A percentile compares a stretch with the other conserved stretches of the same genome.
Conservation (phyloP, 2,797 vertebrate genomes). For the Morelia viridis region DNA sequence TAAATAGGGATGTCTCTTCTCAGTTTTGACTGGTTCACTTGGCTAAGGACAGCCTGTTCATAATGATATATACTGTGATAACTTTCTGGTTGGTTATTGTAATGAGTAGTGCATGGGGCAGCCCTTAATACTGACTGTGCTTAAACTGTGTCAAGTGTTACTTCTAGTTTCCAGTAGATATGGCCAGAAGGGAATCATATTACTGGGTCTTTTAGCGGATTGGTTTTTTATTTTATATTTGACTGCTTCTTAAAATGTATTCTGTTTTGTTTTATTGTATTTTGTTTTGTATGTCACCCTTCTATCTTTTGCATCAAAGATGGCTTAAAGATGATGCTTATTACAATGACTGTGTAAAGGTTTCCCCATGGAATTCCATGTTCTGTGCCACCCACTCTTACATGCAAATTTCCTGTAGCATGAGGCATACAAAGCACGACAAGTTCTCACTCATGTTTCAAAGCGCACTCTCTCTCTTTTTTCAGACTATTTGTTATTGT, state of each 20-base stretch:
- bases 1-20: neutral
- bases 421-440: slow-evolving; percentile 85
- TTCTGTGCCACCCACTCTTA: slow-evolving; percentile 59
- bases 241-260: neutral
- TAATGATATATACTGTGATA: neutral
- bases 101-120: neutral
- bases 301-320: neutral
- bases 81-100: neutral
- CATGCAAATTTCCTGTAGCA: slow-evolving; percentile 71
- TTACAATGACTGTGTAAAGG: slow-evolving; percentile 46
- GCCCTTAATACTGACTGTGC: neutral
- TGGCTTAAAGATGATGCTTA: neutral
- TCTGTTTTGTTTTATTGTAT: neutral
- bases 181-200: neutral
- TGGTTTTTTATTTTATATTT: neutral
- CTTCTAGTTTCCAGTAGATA: neutral
- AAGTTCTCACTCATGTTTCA: slow-evolving; percentile 88
- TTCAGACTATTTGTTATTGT: slow-evolving; percentile 94
- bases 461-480: slow-evolving; percentile 73
- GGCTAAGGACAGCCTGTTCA: neutral
- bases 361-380: slow-evolving; percentile 59
- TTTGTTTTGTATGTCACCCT: neutral
- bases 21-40: neutral
- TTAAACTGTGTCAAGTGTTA: neutral
- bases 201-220: neutral